Evolutionary conservation across 1,140 invertebrate genomes (phyloP).

Genomic region (Drosophila suzukii): DNA sequence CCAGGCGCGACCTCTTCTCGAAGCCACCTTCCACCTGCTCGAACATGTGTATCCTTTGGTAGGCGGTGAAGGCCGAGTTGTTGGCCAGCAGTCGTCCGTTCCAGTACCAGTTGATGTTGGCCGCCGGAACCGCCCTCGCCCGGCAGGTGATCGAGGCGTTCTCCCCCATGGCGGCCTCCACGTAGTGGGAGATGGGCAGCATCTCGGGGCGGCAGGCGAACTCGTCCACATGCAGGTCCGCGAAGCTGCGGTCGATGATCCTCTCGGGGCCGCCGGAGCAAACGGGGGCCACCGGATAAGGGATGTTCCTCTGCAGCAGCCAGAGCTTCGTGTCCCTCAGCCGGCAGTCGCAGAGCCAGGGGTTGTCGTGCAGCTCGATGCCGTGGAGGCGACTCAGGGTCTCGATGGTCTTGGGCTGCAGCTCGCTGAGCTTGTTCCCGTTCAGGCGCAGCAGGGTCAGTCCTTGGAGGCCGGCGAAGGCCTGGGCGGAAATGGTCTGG

Average conservation of each 20-base stretch:
- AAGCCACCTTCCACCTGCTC: conserved; percentile 88
- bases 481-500: conserved; percentile 89
- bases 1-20: conserved; percentile 91
- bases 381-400: conserved; percentile 90
- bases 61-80: conserved; percentile 91
- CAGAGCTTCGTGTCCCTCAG: conserved; percentile 92
- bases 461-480: conserved; percentile 91
- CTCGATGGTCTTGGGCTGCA: conserved; percentile 90
- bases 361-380: conserved; percentile 95
- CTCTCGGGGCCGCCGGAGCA: conserved; percentile 90
- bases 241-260: conserved; percentile 89
- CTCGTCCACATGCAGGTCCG: conserved; percentile 91
- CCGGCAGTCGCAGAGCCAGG: conserved; percentile 95
- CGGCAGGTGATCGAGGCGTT: conserved; percentile 93
- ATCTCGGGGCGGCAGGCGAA: conserved; percentile 95
- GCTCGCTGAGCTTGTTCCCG: conserved; percentile 90
- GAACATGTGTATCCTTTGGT: conserved; percentile 91
- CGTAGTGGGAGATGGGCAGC: conserved; percentile 89
- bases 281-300: conserved; percentile 90
- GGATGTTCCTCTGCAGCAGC: conserved; percentile 93
- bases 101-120: conserved; percentile 94
- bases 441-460: conserved; percentile 93
- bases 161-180: conserved; percentile 91
- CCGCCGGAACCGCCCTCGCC: conserved; percentile 92
- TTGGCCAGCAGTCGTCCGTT: conserved; percentile 92